These are phyloP conservation scores for Ceyx margarethae DNA, from an alignment of 2,113 vertebrate species.

Conservation along the genomic window DNA sequence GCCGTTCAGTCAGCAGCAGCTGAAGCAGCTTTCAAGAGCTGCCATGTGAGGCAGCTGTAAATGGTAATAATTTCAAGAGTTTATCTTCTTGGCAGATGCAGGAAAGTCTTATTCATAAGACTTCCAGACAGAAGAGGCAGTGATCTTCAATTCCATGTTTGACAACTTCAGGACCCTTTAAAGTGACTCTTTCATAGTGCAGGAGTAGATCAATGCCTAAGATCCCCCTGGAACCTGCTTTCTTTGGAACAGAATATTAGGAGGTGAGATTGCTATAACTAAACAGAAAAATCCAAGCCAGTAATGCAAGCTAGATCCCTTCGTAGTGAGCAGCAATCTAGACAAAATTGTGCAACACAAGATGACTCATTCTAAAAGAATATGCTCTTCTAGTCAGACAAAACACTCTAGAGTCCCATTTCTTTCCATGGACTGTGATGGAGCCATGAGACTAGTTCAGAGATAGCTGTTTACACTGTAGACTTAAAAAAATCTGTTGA, in stretches of 20 bases:
- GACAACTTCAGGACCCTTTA: background rate
- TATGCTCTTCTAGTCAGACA: background rate
- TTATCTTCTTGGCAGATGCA: background rate
- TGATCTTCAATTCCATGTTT: background rate
- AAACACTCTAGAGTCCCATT: background rate
- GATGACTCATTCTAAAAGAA: background rate
- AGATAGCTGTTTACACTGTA: background rate
- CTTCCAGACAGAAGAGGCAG: background rate
- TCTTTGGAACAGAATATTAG: background rate
- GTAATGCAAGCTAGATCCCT: background rate
- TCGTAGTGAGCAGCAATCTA: background rate
- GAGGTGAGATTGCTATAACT: background rate
- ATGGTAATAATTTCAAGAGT: background rate
- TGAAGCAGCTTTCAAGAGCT: background rate
- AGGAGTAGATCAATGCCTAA: background rate
- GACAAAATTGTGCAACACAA: background rate
- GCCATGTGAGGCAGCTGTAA: background rate
- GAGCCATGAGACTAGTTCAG: background rate
- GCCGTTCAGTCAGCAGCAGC: background rate
- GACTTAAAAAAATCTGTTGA: background rate
- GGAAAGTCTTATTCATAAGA: background rate
- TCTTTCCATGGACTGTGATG: background rate
- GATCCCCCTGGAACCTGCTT: background rate
- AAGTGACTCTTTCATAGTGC: background rate
- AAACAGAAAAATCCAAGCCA: background rate